Evolutionary conservation across 2,797 vertebrate genomes (phyloP), one percentile per base, ranked within the genome.

Genomic region (Hypotaenidia philippensis): DNA sequence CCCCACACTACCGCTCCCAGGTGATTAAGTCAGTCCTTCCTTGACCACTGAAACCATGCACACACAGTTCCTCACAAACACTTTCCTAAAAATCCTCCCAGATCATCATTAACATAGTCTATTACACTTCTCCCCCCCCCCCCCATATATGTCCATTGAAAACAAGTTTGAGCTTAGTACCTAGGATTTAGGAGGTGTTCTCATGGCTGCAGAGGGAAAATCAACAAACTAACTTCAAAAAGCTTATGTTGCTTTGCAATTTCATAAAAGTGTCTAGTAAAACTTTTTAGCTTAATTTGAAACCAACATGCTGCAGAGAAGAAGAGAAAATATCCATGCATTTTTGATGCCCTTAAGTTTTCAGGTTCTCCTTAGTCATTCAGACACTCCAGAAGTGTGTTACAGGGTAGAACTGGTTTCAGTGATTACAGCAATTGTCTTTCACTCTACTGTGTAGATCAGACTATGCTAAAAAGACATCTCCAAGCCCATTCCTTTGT

Each of bases 211-310:
- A 75, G 41, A 34, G 17, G 3, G n/a, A 26, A 45, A n/a, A 36
- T 18, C 56, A 81, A 41, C 25, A 47, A 68, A 56, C 17, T 16
- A 41, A 64, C 34, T 82, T 80, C 23, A 45, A 72, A 69, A 81
- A 4, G 1, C 32, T 63, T 65, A 61, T 11, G 36, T 49, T 71
- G 27, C n/a, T 80, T 79, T 72, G 23, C 17, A 76, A 22, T 94
- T 93, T 78, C 74, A 88, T 71, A 40, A n/a, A 80, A 74, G 17
- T 0, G 0, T 41, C 82, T 25, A 66, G 16, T 63, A 70, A 44
- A 90, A 75, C 41, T 94, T 72, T 82, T 61, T 31, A 88, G 22
- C 15, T 72, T 79, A 59, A 76, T 91, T 76, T 84, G 74, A 94
- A 94, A 89, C 26, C 38, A 72, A 55, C 14, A 23, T 23, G 10